Conservation (phyloP, 2,888 invertebrate species). For the Tuberolachnus salignus region DNA sequence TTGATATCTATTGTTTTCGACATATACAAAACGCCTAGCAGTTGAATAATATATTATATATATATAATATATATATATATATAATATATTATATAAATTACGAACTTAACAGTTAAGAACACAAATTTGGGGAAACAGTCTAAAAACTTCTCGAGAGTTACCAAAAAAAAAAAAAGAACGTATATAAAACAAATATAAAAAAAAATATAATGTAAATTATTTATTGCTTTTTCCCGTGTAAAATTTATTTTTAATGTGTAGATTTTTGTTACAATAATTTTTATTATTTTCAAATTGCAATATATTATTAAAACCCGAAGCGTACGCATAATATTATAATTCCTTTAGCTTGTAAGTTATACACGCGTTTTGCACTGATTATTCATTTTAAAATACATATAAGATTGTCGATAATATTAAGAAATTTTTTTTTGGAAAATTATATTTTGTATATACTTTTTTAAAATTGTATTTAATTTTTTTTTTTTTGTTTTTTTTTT, state of each 20-base stretch:
- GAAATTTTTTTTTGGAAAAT: conserved; percentile 35
- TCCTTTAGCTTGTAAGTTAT: background rate
- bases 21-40: background rate
- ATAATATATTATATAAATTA: background rate
- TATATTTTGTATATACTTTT: background rate
- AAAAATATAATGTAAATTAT: background rate
- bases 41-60: background rate
- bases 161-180: conserved; percentile 2
- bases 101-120: conserved; percentile 28
- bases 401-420: conserved; percentile 47
- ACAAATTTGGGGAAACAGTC: conserved; percentile 40
- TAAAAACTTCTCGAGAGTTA: conserved; percentile 6
- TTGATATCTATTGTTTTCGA: background rate
- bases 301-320: conserved; percentile 33
- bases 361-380: conserved; percentile 4
- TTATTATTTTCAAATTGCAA: background rate
- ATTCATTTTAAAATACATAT: conserved; percentile 33
- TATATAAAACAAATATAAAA: background rate
- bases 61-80: too few relatives aligned
- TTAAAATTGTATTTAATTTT: conserved; percentile 2
- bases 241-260: background rate
- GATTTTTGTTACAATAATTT: background rate
- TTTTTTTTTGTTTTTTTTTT: background rate
- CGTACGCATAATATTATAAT: conserved; percentile 17
- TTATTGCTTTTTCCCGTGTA: conserved; percentile 32